These are phyloP conservation scores for Phaenicophaeus curvirostris DNA, from an alignment of 2,797 vertebrate genomes.

Conservation along the genomic window DNA sequence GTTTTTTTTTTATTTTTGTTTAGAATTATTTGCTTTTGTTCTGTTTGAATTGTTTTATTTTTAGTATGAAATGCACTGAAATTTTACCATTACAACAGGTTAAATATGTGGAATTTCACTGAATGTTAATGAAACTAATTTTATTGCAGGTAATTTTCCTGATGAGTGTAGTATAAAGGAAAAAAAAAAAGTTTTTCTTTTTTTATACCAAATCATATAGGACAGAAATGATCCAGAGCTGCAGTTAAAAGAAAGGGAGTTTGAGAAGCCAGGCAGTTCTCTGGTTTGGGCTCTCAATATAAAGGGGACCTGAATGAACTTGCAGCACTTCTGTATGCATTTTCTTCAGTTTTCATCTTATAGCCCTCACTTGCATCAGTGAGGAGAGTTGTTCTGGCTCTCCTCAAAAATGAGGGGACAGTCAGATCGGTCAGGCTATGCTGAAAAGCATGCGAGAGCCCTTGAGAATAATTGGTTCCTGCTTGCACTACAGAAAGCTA, in stretches of 20 bases:
- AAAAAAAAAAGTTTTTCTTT: neutral
- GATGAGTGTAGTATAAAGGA: neutral
- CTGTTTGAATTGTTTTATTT: neutral
- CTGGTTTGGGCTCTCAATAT: too few relatives aligned
- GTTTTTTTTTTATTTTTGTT: slow-evolving; percentile 42
- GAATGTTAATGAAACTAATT: neutral
- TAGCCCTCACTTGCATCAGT: neutral
- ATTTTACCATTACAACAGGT: neutral
- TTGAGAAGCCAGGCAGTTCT: neutral
- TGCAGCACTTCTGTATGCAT: neutral
- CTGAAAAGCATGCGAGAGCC: neutral
- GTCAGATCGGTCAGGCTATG: rapidly evolving
- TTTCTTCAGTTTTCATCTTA: neutral
- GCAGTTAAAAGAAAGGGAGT: neutral
- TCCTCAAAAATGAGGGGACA: neutral
- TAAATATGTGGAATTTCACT: neutral
- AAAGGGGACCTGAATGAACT: neutral
- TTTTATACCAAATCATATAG: neutral
- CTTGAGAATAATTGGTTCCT: neutral
- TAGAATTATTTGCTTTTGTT: neutral
- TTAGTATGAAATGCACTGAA: neutral
- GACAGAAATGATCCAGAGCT: neutral
- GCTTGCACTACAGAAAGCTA: neutral
- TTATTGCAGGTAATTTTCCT: neutral
- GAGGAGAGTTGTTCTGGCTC: neutral